Conservation (phyloP, 2,797 vertebrate genomes). For the Psittacula derbiana region DNA sequence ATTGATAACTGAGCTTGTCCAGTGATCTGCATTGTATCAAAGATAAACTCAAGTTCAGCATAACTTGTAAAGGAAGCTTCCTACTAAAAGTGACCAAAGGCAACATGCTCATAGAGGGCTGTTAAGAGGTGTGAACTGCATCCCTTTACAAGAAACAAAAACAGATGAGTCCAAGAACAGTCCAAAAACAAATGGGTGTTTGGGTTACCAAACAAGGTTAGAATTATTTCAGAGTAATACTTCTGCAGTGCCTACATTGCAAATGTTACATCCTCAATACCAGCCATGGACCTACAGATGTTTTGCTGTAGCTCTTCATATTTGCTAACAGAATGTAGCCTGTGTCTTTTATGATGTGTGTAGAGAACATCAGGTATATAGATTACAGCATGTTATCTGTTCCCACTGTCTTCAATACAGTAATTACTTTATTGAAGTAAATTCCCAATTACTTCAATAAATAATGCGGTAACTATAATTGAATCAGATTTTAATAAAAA, state of each 20-base stretch:
- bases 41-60: fast-evolving
- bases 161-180: background rate
- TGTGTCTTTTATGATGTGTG: background rate
- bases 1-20: background rate
- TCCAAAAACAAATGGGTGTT: background rate
- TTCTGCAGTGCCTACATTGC: background rate
- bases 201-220: background rate
- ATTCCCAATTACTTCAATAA: background rate
- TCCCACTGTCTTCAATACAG: background rate
- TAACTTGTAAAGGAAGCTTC: background rate
- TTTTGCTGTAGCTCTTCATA: background rate
- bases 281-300: background rate
- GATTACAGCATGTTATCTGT: background rate
- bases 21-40: background rate
- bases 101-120: background rate
- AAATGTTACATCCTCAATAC: fast-evolving
- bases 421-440: background rate
- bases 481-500: background rate
- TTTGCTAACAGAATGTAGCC: background rate
- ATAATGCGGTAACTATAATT: background rate
- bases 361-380: background rate
- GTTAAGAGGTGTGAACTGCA: background rate
- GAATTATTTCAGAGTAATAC: background rate
- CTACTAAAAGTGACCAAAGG: background rate
- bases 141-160: background rate